These are phyloP conservation scores for Pao palembangensis DNA, from an alignment of 2,113 vertebrate genomes.

Conservation along the genomic window DNA sequence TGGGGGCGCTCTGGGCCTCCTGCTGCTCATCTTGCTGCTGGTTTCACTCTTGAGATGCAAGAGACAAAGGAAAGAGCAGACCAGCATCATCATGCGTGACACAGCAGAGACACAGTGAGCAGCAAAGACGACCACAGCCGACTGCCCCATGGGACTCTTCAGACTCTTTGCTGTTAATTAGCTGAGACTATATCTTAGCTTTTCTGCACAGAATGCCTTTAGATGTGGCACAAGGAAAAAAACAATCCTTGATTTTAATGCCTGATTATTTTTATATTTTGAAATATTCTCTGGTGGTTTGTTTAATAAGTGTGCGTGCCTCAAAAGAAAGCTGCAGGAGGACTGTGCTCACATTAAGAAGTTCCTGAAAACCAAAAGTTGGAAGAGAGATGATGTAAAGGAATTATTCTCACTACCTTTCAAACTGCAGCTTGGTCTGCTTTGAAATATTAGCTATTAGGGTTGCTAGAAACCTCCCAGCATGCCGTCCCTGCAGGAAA, in stretches of 20 bases:
- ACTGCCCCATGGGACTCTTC: neutral
- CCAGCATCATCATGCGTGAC: constrained; percentile 34
- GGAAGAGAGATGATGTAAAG: neutral
- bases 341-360: neutral
- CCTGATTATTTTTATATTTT: constrained; percentile 1
- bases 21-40: constrained; percentile 55
- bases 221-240: neutral
- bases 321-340: neutral
- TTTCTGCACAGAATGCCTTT: constrained; percentile 1
- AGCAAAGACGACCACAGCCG: constrained; percentile 1
- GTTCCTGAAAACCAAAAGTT: neutral
- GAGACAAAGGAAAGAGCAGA: constrained; percentile 43
- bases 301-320: neutral
- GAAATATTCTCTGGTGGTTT: neutral
- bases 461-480: neutral
- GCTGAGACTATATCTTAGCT: neutral
- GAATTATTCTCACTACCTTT: neutral
- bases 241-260: neutral
- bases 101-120: constrained; percentile 19
- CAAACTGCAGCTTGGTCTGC: neutral
- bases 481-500: neutral
- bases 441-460: neutral
- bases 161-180: constrained; percentile 14
- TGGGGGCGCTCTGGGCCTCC: constrained; percentile 65
- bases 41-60: constrained; percentile 65